Conservation (phyloP, 2,113 vertebrate genomes). For the Oophaga pumilio region DNA sequence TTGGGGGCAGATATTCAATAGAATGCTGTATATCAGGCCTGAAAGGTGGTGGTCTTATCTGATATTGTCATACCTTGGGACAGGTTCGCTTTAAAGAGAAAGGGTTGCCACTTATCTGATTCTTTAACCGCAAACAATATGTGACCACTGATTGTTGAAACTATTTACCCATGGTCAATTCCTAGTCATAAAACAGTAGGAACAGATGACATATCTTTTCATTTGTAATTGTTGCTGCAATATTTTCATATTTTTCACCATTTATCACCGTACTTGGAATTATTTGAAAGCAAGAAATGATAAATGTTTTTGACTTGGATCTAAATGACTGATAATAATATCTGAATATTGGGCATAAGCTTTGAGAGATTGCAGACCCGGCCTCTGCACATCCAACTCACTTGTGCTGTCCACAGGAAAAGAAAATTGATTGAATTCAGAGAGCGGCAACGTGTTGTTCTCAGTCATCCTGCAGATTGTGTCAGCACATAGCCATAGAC, state of each 20-base stretch:
- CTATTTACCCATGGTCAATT: not conserved
- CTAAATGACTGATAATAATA: not conserved
- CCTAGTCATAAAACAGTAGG: not conserved
- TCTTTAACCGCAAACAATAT: not conserved
- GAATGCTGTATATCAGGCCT: no score
- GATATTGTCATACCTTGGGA: no score
- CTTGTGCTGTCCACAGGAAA: conserved; percentile 3
- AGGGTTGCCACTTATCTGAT: not conserved
- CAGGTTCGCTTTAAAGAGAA: no score
- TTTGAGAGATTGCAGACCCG: not conserved
- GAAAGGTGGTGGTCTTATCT: no score
- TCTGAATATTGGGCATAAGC: not conserved
- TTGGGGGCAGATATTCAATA: no score
- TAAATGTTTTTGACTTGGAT: not conserved
- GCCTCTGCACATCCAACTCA: not conserved
- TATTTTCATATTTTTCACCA: not conserved
- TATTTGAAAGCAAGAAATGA: not conserved
- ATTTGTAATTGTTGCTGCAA: not conserved
- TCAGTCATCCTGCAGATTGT: conserved; percentile 20
- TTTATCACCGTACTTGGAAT: not conserved
- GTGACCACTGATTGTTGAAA: not conserved
- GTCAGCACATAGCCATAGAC: conserved; percentile 17
- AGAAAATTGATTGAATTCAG: conserved; percentile 39
- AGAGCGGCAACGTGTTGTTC: conserved; percentile 5
- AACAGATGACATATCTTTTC: not conserved